Conservation (phyloP, 2,888 invertebrate genomes). For the Temnothorax ravouxi region DNA sequence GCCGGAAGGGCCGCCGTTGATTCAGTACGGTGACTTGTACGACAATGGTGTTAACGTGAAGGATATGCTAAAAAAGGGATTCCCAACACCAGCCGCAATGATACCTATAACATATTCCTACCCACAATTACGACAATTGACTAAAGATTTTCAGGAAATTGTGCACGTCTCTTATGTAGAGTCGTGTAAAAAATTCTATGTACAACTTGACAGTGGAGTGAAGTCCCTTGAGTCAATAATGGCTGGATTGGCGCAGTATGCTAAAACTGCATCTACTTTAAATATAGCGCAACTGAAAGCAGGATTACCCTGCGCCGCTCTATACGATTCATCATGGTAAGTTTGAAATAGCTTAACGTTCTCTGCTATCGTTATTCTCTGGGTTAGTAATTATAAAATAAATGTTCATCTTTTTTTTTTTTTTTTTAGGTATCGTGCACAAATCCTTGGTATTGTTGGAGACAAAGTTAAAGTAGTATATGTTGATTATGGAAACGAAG, state of each 20-base stretch:
- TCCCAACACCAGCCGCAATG: conserved; percentile 68
- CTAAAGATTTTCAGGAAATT: conserved; percentile 70
- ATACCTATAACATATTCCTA: conserved; percentile 63
- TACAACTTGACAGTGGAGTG: conserved; percentile 90
- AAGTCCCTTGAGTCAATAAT: conserved; percentile 90
- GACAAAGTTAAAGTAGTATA: conserved; percentile 91
- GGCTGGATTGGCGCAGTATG: conserved; percentile 89
- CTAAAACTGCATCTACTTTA: conserved; percentile 87
- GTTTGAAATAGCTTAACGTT: not conserved
- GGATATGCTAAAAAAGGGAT: conserved; percentile 87
- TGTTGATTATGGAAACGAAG: conserved; percentile 98
- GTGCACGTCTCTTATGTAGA: conserved; percentile 89
- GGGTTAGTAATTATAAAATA: not conserved
- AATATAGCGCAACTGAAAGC: conserved; percentile 86
- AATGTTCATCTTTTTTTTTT: not conserved
- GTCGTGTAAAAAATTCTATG: conserved; percentile 91
- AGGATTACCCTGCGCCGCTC: conserved; percentile 92
- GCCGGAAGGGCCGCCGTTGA: conserved; percentile 90
- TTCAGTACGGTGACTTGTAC: conserved; percentile 92
- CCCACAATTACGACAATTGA: conserved; percentile 69
- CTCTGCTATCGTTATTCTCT: not conserved
- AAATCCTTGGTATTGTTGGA: conserved; percentile 89
- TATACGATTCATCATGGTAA: conserved; percentile 93
- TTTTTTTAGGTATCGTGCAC: conserved; percentile 91
- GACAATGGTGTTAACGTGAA: conserved; percentile 88